These are phyloP conservation scores for Darevskia nairensis DNA, from an alignment of 2,797 vertebrate genomes.

Conservation along the genomic window DNA sequence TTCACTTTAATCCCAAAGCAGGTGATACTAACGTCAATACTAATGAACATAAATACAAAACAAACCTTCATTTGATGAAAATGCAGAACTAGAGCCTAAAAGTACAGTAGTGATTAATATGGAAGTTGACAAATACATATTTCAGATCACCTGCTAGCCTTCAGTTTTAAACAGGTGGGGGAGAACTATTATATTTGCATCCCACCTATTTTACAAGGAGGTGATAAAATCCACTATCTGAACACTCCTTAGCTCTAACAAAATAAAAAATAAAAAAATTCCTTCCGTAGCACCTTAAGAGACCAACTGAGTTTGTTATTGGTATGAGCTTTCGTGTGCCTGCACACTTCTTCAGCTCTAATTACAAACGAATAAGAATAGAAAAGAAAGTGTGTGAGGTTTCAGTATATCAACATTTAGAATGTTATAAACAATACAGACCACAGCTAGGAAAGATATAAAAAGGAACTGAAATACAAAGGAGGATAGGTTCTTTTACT, in stretches of 20 bases:
- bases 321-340: too few relatives aligned
- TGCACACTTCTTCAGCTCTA: not conserved
- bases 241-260: too few relatives aligned
- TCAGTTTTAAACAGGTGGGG: conserved; percentile 16
- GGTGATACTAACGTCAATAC: not conserved
- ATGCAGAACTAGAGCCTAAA: conserved; percentile 15
- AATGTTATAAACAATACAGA: not conserved
- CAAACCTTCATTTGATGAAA: not conserved
- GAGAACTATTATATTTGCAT: not conserved
- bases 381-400: not conserved
- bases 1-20: conserved; percentile 26
- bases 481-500: not conserved
- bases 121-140: not conserved
- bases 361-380: not conserved
- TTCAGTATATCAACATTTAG: not conserved
- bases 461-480: not conserved
- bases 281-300: too few relatives aligned
- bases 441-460: not conserved
- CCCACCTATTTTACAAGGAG: not conserved
- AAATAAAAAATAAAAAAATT: too few relatives aligned
- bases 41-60: conserved; percentile 9
- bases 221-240: not conserved
- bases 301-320: too few relatives aligned
- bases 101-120: not conserved
- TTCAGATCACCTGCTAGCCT: not conserved